Evolutionary conservation across 2,888 invertebrate genomes (phyloP), one percentile per base, ranked within the genome.

Genomic region (Neoascia interrupta): DNA sequence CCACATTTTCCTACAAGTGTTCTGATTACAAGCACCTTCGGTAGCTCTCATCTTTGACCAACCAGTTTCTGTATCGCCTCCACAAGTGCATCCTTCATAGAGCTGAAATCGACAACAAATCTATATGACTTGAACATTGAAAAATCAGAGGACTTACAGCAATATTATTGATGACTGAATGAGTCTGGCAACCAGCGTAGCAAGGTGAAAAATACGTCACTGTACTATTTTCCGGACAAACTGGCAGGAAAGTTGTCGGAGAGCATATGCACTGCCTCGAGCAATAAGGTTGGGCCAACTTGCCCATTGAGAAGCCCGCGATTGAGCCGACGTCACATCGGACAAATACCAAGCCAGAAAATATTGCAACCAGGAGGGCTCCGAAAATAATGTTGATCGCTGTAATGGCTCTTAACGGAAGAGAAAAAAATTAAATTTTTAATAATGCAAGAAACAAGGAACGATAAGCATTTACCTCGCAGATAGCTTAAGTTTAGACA

Each of bases 151-250:
- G n/a, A 70, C 83, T 82, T 81, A 87, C 85, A 84, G 83, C 87
- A 1, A 89, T 81, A 81, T 87, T 89, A 72, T 90, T 90, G n/a
- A 90, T 86, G n/a, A 85, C 82, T 1, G 87, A 82, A 45, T 88
- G 84, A 2, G 84, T 82, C 4, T 86, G 87, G 84, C 94, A 95
- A 0, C 94, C 94, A 1, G 94, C 94, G 83, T 92, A 92, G 85
- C 95, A 95, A 0, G 94, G 93, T 0, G 93, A 93, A 84, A 92
- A 94, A 85, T 91, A 94, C 0, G 92, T 92, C 4, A 89, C 86
- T 0, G 83, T 86, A 6, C 90, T 88, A 72, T 90, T 90, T 72
- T 88, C 89, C 1, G 91, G 90, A 83, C 93, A 94, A 21, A 94
- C 90, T 0, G 94, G 94, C 61, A 91, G 90, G 83, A 93, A 94